Percentiles rank a stretch among this genome's conserved stretches.
phyloP scores from a whole-genome alignment of 2,888 invertebrate species.

The Tenthredo amoena region DNA sequence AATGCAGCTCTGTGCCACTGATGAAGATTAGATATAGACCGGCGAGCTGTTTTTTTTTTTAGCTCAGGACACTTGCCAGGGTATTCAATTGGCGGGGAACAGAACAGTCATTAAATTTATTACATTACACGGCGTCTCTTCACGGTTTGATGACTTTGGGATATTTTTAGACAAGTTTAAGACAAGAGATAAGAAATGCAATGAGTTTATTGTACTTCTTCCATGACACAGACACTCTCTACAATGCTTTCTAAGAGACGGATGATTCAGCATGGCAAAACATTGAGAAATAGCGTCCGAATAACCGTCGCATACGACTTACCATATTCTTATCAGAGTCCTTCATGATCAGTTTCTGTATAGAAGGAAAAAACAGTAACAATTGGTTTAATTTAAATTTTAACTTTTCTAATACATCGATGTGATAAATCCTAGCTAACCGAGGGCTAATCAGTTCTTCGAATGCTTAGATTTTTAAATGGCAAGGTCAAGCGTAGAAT shows the following conservation, averaged over 20 bases:
- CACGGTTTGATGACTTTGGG: neutral
- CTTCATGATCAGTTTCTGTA: constrained; percentile 62
- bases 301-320: constrained; percentile 55
- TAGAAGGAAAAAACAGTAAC: constrained; percentile 52
- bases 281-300: neutral
- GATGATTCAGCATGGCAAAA: neutral
- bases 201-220: neutral
- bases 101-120: neutral
- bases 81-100: neutral
- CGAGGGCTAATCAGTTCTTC: too few relatives aligned
- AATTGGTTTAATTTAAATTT: neutral
- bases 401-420: neutral
- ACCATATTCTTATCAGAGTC: constrained; percentile 61
- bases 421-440: neutral
- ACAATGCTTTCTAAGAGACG: neutral
- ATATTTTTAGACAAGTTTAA: neutral
- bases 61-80: neutral
- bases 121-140: neutral
- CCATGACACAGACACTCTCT: neutral
- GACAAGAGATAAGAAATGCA: neutral
- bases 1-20: neutral
- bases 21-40: neutral
- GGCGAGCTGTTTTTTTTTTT: neutral
- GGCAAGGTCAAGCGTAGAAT: too few relatives aligned
- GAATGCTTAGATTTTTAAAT: too few relatives aligned